These are phyloP conservation scores for Aphaenogaster rudis DNA, from an alignment of 1,140 invertebrate genomes.

Conservation along the genomic window DNA sequence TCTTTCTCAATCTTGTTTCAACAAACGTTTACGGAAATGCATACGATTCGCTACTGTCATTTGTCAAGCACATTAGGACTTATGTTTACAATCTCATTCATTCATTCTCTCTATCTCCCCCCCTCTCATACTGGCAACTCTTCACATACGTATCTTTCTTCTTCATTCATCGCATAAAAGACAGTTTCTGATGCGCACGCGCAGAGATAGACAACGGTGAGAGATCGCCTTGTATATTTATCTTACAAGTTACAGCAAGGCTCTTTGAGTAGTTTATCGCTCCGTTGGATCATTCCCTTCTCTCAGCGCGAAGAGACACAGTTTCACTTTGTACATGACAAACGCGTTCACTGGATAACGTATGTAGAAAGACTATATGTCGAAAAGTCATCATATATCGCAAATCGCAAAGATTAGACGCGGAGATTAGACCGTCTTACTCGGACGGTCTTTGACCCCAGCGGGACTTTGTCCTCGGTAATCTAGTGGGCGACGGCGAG, in stretches of 20 bases:
- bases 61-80: background rate
- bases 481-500: conserved; percentile 65
- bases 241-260: conserved; percentile 15
- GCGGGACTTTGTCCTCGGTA: conserved; percentile 80
- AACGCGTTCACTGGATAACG: background rate
- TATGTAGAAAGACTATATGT: background rate
- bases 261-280: background rate
- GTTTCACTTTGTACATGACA: background rate
- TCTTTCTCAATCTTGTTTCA: background rate
- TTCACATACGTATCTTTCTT: background rate
- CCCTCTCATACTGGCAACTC: background rate
- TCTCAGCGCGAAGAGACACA: background rate
- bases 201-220: background rate
- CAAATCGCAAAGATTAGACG: background rate
- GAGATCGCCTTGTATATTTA: conserved; percentile 6
- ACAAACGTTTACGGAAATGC: background rate
- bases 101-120: background rate
- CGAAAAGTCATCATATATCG: background rate
- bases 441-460: conserved; percentile 83
- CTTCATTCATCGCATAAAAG: background rate
- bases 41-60: background rate
- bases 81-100: background rate
- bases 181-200: background rate
- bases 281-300: background rate
- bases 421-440: background rate